Evolutionary conservation across 2,888 invertebrate species (phyloP), one percentile per base, ranked within the genome.

Genomic region (Nomada hirtipes): DNA sequence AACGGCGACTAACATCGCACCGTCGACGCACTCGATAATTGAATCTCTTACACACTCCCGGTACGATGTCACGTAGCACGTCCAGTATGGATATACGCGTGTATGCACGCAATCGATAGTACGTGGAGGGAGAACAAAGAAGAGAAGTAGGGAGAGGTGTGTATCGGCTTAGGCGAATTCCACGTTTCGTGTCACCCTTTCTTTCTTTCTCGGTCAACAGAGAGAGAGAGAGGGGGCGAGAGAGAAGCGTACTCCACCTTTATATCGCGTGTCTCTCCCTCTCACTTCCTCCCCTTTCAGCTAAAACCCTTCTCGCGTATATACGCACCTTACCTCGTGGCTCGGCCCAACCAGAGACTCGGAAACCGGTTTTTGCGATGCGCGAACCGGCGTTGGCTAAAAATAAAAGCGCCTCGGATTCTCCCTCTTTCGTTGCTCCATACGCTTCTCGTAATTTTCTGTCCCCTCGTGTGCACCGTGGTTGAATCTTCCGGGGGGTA

Each of bases 361-460:
- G 69, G 81, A 70, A 88, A 92, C 92, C 89, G 92, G 93, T 91
- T 92, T 91, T 91, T 90, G 91, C 89, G 83, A 87, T 84, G 91
- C 87, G 90, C 88, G 86, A 83, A 86, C 73, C 82, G 82, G 71
- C 76, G 72, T 65, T 85, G 89, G 83, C 88, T 88, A 88, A 88
- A 88, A 88, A 88, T 88, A 88, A 87, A 86, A 84, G 78, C 74
- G 79, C 76, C 76, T 84, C 77, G 83, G 57, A 78, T 85, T 65
- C 72, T 69, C 67, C 76, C 47, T 72, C 63, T 69, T 59, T 55
- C 60, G 71, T 15, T 69, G 53, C 70, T 83, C 74, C 71, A 65
- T 69, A 70, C 87, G 84, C 79, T 84, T 82, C 83, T 86, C 88
- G 85, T 84, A 77, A 84, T 77, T 85, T 87, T 82, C 82, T 84